Evolutionary conservation across 2,113 vertebrate genomes (phyloP), one percentile per base, ranked within the genome.

Genomic region (Tauraco erythrolophus): DNA sequence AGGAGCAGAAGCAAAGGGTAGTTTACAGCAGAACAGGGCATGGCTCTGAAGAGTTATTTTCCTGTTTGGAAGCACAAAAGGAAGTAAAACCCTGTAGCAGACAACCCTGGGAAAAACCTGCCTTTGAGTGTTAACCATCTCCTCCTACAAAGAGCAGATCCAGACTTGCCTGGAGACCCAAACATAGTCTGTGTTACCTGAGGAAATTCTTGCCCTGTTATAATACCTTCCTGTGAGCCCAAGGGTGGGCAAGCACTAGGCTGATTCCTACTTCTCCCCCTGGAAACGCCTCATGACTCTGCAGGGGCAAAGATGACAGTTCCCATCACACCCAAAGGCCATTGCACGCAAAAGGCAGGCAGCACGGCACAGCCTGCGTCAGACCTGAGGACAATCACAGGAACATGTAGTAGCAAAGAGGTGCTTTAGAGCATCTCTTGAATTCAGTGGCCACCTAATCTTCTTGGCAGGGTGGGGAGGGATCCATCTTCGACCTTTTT

Each of bases 381-480:
- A 33, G 56, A 33, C 33, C 54, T 61, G 45, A 25, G 46, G 28
- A 24, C 33, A 24, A 30, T 30, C 84, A 62, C 14, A 25, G 21
- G 46, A 50, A 31, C 12, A 37, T 3, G 9, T 25, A 57, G 19
- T 14, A 33, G 27, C 30, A 61, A 58, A 74, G 10, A 77, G 21
- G 35, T 39, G 23, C 53, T 77, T 35, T 18, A 74, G 33, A 81
- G 50, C 51, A 65, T 33, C 10, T 83, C 33, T 51, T 17, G 3
- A 53, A 82, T 61, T 13, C 28, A 57, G 30, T 24, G 37, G 66
- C 21, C 31, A 71, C 24, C 11, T 56, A 66, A 62, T 7, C n/a
- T 62, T 57, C 16, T 6, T 5, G 13, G 7, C 2, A 2, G 3
- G 10, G 7, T 6, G 6, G 37, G 3, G 9, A 10, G 10, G 3